phyloP scores from a whole-genome alignment of 2,888 invertebrate species.

The Tribolium freemani region DNA sequence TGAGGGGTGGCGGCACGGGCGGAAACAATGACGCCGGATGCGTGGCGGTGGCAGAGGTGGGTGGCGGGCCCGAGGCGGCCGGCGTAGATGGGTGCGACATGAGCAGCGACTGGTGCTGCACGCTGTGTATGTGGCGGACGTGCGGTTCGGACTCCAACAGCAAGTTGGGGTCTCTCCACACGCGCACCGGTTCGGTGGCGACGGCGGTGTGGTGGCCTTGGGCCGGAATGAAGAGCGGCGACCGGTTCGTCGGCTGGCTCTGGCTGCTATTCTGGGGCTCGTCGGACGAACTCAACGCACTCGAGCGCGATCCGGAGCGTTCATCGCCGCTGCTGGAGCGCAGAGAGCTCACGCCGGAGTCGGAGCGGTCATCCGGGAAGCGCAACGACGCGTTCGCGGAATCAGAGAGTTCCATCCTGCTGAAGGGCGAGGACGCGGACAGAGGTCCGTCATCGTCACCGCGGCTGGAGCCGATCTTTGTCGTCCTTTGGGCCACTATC shows the following conservation, averaged over 20 bases:
- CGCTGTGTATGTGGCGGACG: conserved; percentile 74
- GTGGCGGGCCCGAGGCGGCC: conserved; percentile 59
- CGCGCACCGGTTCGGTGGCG: conserved; percentile 64
- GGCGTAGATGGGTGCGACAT: conserved; percentile 72
- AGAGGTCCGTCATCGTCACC: conserved; percentile 69
- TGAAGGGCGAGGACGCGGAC: conserved; percentile 61
- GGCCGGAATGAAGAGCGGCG: conserved; percentile 61
- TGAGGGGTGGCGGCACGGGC: conserved; percentile 64
- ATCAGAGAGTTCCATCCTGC: conserved; percentile 66
- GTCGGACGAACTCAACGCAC: conserved; percentile 82
- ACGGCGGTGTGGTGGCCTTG: conserved; percentile 38
- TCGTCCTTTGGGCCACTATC: conserved; percentile 71
- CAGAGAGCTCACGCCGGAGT: conserved; percentile 79
- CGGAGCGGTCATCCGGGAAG: conserved; percentile 69
- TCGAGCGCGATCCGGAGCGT: conserved; percentile 81
- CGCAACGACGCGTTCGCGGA: conserved; percentile 56
- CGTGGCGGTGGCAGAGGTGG: conserved; percentile 62
- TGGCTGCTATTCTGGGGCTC: conserved; percentile 69
- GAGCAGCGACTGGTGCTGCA: conserved; percentile 74
- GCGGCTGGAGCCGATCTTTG: conserved; percentile 63
- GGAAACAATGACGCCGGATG: conserved; percentile 58
- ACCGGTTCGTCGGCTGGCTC: conserved; percentile 56
- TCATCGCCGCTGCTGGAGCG: conserved; percentile 79
- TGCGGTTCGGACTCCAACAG: conserved; percentile 69
- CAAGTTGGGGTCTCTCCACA: conserved; percentile 74